phyloP scores from a whole-genome alignment of 2,797 vertebrate genomes.

The Tangara arthus region DNA sequence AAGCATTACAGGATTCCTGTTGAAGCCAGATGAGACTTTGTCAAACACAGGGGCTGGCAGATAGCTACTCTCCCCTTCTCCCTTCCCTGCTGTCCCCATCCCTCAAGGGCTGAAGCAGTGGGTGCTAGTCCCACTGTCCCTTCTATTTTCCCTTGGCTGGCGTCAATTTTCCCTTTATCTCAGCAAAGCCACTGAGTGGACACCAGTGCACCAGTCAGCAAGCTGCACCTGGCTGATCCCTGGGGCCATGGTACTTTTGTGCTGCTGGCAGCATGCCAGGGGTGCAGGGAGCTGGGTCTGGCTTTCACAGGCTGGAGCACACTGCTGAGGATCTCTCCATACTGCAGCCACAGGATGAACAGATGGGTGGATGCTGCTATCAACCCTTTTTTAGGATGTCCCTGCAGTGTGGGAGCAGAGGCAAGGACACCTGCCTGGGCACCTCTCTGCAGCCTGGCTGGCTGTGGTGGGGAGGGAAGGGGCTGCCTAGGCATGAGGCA shows the following conservation, averaged over 20 bases:
- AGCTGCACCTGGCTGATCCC: neutral
- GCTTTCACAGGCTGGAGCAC: neutral
- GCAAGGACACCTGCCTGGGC: neutral
- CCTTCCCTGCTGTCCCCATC: neutral
- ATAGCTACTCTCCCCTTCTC: neutral
- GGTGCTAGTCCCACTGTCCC: neutral
- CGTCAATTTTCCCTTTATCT: neutral
- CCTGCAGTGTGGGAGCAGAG: neutral
- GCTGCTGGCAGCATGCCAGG: neutral
- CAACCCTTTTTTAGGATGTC: neutral
- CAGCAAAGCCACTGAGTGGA: neutral
- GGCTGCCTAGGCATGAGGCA: neutral
- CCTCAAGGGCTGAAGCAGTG: neutral
- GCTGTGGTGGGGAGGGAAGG: neutral
- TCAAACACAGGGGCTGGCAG: neutral
- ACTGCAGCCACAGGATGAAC: accelerated
- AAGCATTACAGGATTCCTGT: neutral
- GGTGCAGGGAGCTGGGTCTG: neutral
- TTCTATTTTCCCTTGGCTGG: neutral
- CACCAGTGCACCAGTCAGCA: neutral
- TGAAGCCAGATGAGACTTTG: neutral
- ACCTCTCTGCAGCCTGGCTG: accelerated
- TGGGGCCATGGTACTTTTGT: neutral
- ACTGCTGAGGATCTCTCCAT: neutral
- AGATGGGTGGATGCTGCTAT: neutral